Evolutionary conservation across 92 coral and sea anemone genomes (phyloP), one percentile per base, ranked within the genome.

Genomic region (Epizoanthus ramosus): DNA sequence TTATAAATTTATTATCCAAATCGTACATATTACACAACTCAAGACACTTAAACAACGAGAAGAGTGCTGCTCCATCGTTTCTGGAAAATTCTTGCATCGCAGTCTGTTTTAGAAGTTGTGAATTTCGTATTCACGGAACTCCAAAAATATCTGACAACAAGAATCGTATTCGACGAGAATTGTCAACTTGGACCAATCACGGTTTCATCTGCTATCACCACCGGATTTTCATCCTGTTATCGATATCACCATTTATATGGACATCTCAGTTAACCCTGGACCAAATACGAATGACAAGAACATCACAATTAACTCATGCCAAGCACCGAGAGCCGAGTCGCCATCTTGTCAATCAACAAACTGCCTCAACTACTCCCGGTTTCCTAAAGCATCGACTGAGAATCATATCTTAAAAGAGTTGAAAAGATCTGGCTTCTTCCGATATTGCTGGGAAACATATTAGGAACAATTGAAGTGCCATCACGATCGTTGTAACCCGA

Each of bases 211-310:
- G 71, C 35, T 66, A 66, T 66, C 45, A 66, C 71, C 71, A 41
- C 71, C 71, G 45, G 39, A 66, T 66, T 66, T 66, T 66, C 74
- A 70, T 18, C 74, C 74, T 47, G 16, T 9, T 35, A 70, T 70
- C 50, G 74, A 70, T 47, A 70, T 70, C 50, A 70, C 74, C 56
- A 70, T 70, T 54, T 70, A 70, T 21, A 41, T 70, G 74, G 74
- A 39, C 57, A 70, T 70, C 21, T 45, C 74, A 19, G 22, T 70
- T 37, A 70, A 70, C 50, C 74, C 57, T 2, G 74, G 74, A 22
- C 63, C 19, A 58, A 58, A 58, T 56, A 56, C 6, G 3, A 56
- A 56, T 18, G 60, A 56, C 6, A 56, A 4, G 2, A 58, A 16
- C 63, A 58, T n/a, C 63, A 58, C 63, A 58, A n/a, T 0, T 58